A percentile compares a stretch with the other conserved stretches of the same genome.
phyloP scores from a whole-genome alignment of 2,113 vertebrate genomes.

The Forbesichthys papilliferus region DNA sequence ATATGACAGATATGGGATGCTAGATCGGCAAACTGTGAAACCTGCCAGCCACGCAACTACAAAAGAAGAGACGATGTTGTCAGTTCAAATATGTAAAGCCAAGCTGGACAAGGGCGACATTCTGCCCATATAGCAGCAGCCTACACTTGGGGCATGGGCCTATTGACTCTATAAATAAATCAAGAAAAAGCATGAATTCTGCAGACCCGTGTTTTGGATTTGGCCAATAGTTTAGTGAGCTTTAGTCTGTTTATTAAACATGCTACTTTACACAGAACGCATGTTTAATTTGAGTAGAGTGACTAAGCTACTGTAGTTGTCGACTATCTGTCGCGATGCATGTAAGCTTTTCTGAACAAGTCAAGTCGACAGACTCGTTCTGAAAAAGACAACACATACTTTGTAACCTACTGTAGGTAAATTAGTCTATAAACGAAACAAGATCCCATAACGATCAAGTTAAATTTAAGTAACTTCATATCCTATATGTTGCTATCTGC shows the following conservation, averaged over 20 bases:
- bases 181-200: too few species aligned
- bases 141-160: too few species aligned
- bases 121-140: too few species aligned
- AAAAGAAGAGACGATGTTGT: too few species aligned
- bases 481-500: not conserved
- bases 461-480: too few species aligned
- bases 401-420: not conserved
- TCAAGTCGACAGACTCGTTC: not conserved
- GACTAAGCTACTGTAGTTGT: not conserved
- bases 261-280: too few species aligned
- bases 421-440: not conserved
- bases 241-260: too few species aligned
- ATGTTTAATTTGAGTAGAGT: not conserved
- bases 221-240: too few species aligned
- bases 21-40: not conserved
- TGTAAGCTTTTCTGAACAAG: conserved; percentile 19
- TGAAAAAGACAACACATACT: not conserved
- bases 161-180: too few species aligned
- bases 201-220: too few species aligned
- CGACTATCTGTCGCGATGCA: conserved; percentile 35
- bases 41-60: not conserved
- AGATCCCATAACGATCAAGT: conserved; percentile 2
- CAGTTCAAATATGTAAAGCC: too few species aligned
- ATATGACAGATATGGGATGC: not conserved
- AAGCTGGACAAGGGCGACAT: too few species aligned